These are phyloP conservation scores for Grapholita molesta DNA, from an alignment of 1,140 invertebrate species.

Conservation along the genomic window DNA sequence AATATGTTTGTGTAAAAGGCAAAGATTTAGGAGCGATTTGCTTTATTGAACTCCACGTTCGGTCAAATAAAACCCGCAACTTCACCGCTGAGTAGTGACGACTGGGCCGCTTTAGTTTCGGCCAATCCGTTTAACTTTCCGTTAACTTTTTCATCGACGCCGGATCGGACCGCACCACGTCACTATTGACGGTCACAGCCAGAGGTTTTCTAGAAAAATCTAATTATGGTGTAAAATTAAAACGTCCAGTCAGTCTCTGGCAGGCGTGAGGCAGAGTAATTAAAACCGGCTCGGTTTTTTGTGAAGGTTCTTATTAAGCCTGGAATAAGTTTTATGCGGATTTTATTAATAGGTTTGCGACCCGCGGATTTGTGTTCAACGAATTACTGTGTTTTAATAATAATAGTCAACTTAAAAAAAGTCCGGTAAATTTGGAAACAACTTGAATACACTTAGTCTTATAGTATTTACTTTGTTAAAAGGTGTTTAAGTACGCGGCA, in stretches of 20 bases:
- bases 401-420: no score
- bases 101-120: neutral
- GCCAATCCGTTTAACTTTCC: neutral
- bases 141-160: neutral
- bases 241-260: conserved; percentile 35
- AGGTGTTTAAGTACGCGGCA: neutral
- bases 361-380: neutral
- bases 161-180: neutral
- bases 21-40: neutral
- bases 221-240: conserved; percentile 60
- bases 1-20: neutral
- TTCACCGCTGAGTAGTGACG: neutral
- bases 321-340: conserved; percentile 8
- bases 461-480: neutral
- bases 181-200: neutral
- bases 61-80: neutral
- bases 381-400: neutral
- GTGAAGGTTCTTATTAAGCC: conserved; percentile 16
- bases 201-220: conserved; percentile 45
- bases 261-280: conserved; percentile 43
- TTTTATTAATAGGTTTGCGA: conserved; percentile 3
- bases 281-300: conserved; percentile 43
- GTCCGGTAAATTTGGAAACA: no score
- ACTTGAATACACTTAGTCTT: no score
- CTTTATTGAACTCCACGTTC: neutral